Base-by-base conservation (phyloP, 2,888 invertebrate species). In the Zele albiditarsus region DNA sequence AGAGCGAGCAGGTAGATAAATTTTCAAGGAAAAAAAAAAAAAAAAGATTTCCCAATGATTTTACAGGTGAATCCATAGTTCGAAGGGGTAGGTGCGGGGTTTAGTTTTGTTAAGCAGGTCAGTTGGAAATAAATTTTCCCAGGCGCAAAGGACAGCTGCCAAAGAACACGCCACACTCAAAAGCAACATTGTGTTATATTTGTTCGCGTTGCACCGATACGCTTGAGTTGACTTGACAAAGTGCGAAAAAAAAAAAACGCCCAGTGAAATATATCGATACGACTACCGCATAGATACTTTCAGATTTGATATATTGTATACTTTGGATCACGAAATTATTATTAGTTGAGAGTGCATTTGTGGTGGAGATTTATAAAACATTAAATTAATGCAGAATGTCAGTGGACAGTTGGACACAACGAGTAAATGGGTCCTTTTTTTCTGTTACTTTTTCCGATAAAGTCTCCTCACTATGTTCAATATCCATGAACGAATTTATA, bases 71-170 rank as follows among this genome's bases (percentile, higher is more conserved):
- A 53, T 53, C 8, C n/a, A 4, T 53, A 6, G 20, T 5, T 53
- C 53, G 53, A 53, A 53, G 53, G 53, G 53, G 53, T 6, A 2
- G 53, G 2, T 42, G 12, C 12, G 42, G 6, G 53, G n/a, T 20
- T 53, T 3, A 53, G 8, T 20, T 53, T 53, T 53, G 53, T 68
- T 70, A 83, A 83, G 78, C 80, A 76, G 83, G 84, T 84, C 82
- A 81, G 76, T 80, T 73, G 77, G 79, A 82, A 83, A 83, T 81
- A 83, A 80, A 77, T 75, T 68, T 75, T 53, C 74, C 70, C 67
- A 49, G 60, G 74, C n/a, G 60, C 33, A 67, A 77, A 76, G 77
- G 77, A 76, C 76, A 80, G 80, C 81, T 84, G 84, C 82, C 82
- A 84, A 84, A 82, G 82, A 80, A 79, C 80, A 79, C 80, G 77